Base-by-base conservation (phyloP, 2,888 invertebrate genomes). In the Helobdella robusta region DNA sequence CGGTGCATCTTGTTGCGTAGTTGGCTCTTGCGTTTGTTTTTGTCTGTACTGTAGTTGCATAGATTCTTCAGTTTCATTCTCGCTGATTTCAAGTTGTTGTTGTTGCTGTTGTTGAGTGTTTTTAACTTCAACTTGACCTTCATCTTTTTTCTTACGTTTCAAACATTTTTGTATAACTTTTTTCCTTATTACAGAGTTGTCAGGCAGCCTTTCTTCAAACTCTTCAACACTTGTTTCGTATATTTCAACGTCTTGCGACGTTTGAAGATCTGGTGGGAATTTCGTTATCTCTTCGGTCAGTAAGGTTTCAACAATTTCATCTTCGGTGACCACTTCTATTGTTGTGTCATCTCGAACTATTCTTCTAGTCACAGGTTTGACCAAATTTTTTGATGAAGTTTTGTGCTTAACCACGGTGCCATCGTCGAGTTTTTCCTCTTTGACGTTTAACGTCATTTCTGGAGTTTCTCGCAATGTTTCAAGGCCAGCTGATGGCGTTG, bases 391-490 rank as follows among this genome's bases (percentile, higher is more conserved):
- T 6, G 62, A 50, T 36, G 20, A 30, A 8, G 62, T 62, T 32
- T 28, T 62, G 50, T 62, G 50, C 63, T 69, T 73, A 18, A 73
- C 67, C 32, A 71, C 59, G 1, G 66, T 66, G 34, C 73, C 73
- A 59, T 72, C 72, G 20, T 70, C 72, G 59, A 67, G 68, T 20
- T 58, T 68, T 68, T 69, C 72, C 60, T 71, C 73, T n/a, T n/a
- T n/a, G n/a, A n/a, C n/a, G n/a, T n/a, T n/a, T n/a, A n/a, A n/a
- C n/a, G n/a, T n/a, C n/a, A 46, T 46, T 8, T 46, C 50, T 32
- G 28, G 30, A n/a, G 18, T 48, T 32, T 62, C 50, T 25, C 32
- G 4, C 54, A 40, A 40, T 11, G 11, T 28, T 8, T 54, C 6
- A 11, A 23, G 6, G 11, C n/a, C n/a, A n/a, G n/a, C n/a, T n/a